These are phyloP conservation scores for Agrilus cyanescens DNA, from an alignment of 2,888 invertebrate genomes.

Conservation along the genomic window DNA sequence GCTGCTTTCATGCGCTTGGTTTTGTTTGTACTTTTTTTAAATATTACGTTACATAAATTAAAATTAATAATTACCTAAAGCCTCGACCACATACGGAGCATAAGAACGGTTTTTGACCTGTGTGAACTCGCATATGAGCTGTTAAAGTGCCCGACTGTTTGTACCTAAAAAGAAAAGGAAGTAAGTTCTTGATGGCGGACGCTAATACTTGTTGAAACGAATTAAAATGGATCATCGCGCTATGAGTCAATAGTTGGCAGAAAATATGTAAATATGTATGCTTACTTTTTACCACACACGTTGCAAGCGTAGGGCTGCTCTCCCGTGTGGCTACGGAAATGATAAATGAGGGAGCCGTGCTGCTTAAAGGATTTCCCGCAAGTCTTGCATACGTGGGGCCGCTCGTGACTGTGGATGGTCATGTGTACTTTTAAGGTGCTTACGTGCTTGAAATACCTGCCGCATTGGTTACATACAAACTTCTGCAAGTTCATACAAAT, in stretches of 20 bases:
- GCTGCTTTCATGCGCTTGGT: background rate
- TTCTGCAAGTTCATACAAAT: conserved; percentile 9
- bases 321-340: conserved; percentile 27
- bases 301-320: conserved; percentile 27
- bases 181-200: too few relatives aligned
- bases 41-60: background rate
- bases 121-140: conserved; percentile 30
- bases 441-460: conserved; percentile 18
- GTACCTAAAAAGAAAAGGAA: conserved; percentile 13
- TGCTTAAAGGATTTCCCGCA: conserved; percentile 30
- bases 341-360: conserved; percentile 25
- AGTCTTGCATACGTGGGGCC: conserved; percentile 27
- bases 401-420: conserved; percentile 28
- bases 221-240: too few relatives aligned
- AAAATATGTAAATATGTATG: too few relatives aligned
- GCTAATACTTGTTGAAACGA: too few relatives aligned
- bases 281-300: conserved; percentile 24
- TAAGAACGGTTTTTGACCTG: conserved; percentile 25
- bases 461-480: conserved; percentile 16
- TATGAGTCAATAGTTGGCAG: too few relatives aligned
- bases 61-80: conserved; percentile 16
- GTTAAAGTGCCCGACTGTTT: conserved; percentile 29
- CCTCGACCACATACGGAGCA: conserved; percentile 25
- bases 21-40: background rate
- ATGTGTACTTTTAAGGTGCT: conserved; percentile 28